Evolutionary conservation across 2,888 invertebrate genomes (phyloP).

Genomic region (Atrina japonica): DNA sequence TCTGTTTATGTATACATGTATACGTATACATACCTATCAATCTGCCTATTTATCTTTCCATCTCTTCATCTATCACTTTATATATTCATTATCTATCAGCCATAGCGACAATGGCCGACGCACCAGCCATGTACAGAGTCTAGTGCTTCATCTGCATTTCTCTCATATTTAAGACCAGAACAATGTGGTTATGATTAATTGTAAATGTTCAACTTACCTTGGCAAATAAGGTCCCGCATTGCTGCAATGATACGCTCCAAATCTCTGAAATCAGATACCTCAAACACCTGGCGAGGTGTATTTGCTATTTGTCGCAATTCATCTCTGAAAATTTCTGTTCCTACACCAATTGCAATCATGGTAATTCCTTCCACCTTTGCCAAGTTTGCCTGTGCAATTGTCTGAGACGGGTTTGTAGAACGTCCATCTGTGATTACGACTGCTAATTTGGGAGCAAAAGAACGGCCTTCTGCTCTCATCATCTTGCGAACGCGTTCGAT

Average conservation of each 20-base stretch:
- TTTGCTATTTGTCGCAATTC: slow-evolving; percentile 66
- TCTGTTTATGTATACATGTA: no score
- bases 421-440: slow-evolving; percentile 72
- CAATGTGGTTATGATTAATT: no score
- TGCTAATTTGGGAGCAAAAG: slow-evolving; percentile 66
- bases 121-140: no score
- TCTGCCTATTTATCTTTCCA: no score
- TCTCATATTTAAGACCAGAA: no score
- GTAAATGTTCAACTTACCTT: slow-evolving; percentile 64
- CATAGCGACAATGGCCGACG: no score
- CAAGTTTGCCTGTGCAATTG: slow-evolving; percentile 56
- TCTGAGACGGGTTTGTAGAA: slow-evolving; percentile 60
- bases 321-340: slow-evolving; percentile 54
- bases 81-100: no score
- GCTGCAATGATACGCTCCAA: slow-evolving; percentile 59
- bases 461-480: slow-evolving; percentile 56
- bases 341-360: slow-evolving; percentile 70
- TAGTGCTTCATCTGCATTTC: no score
- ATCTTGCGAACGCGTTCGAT: slow-evolving; percentile 56
- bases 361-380: slow-evolving; percentile 63
- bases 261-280: slow-evolving; percentile 64
- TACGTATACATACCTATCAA: no score
- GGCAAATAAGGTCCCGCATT: slow-evolving; percentile 67
- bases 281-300: slow-evolving; percentile 55
- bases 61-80: no score